Percentiles rank a stretch among this genome's conserved stretches.
phyloP scores from a whole-genome alignment of 1,140 invertebrate genomes.

The Drosophila jambulina region DNA sequence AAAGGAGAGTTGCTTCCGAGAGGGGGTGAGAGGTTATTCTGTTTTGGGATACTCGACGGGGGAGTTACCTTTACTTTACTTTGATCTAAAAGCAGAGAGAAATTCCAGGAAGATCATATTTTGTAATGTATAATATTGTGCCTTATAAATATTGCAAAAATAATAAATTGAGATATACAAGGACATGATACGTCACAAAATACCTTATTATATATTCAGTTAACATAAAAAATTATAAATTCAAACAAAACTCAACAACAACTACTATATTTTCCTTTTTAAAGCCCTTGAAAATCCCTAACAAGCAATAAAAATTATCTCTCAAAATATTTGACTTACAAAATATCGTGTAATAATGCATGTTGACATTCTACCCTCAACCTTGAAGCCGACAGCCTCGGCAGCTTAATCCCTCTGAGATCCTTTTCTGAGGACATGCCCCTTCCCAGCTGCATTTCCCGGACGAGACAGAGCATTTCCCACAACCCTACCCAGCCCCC shows the following conservation, averaged over 20 bases:
- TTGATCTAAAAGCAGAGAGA: not conserved
- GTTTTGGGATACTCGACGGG: constrained; percentile 6
- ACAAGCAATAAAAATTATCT: not conserved
- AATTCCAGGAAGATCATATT: not conserved
- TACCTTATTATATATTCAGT: too few relatives aligned
- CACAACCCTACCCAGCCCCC: constrained; percentile 18
- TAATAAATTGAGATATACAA: too few relatives aligned
- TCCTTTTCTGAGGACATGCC: constrained; percentile 6
- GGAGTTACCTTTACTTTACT: constrained; percentile 28
- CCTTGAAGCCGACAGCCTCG: constrained; percentile 5
- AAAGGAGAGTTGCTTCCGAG: constrained; percentile 21
- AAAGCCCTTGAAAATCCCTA: not conserved
- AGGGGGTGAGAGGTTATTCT: not conserved
- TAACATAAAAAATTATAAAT: too few relatives aligned
- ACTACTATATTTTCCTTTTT: not conserved
- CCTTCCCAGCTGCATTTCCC: constrained; percentile 25
- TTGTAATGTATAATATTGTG: too few relatives aligned
- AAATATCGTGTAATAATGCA: constrained; percentile 22
- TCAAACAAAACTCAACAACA: too few relatives aligned
- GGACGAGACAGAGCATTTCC: constrained; percentile 7
- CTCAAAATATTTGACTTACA: constrained; percentile 8
- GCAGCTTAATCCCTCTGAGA: constrained; percentile 9
- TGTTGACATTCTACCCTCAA: constrained; percentile 24
- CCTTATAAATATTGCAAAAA: not conserved
- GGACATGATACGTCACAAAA: too few relatives aligned